Percentiles rank a stretch among this genome's conserved stretches.
phyloP scores from a whole-genome alignment of 2,113 vertebrate species.

The Phalacrocorax aristotelis region DNA sequence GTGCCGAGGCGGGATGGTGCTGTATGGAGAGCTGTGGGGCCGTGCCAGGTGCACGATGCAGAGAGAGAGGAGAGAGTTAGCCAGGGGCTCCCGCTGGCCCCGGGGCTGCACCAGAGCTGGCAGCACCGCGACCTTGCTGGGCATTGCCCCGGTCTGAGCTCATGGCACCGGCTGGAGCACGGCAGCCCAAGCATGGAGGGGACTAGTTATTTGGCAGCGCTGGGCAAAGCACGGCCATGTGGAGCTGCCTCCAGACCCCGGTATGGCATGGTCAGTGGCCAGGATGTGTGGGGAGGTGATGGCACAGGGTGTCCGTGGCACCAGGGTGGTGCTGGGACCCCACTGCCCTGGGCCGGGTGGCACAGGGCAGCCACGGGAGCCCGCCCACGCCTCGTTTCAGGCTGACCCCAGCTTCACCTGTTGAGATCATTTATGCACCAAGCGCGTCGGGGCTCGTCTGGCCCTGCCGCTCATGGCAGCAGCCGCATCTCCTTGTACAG shows the following conservation, averaged over 20 bases:
- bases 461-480: neutral
- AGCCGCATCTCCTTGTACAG: slow-evolving; percentile 50
- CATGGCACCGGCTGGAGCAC: fast-evolving
- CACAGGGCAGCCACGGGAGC: neutral
- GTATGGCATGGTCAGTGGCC: fast-evolving
- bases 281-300: neutral
- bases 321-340: neutral
- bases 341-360: neutral
- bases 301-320: neutral
- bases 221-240: neutral
- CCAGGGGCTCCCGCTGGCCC: neutral
- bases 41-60: neutral
- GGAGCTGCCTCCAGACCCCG: neutral
- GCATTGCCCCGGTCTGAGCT: neutral
- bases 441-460: neutral
- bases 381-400: neutral
- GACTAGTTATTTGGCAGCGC: fast-evolving
- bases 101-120: neutral
- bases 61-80: slow-evolving; percentile 44
- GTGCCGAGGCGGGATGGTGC: neutral
- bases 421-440: slow-evolving; percentile 37
- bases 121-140: neutral
- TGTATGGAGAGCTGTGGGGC: neutral
- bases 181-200: fast-evolving
- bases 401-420: slow-evolving; percentile 30